Base-by-base conservation (phyloP, 2,797 vertebrate species). In the Yasuhikotakia modesta region DNA sequence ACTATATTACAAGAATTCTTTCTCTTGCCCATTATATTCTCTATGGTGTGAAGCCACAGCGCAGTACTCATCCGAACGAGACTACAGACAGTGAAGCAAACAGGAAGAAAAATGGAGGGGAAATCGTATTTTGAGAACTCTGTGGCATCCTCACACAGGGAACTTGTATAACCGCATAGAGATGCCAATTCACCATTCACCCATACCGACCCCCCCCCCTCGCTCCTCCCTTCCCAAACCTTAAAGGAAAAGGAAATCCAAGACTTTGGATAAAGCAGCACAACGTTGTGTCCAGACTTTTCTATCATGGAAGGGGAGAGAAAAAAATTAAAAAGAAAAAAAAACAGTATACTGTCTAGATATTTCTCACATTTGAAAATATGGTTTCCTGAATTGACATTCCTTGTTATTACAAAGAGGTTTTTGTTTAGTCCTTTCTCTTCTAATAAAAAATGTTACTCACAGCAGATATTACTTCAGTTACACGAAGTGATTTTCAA, bases 321-420 rank as follows among this genome's bases (percentile, higher is more conserved):
- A 50, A 57, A 19, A 61, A 55, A 27, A 52, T 73, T 73, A 84
- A 81, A 89, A 90, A 91, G 68, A n/a, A 80, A 78, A 67, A 70
- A 74, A 90, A 89, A 87, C 88, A 92, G 91, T 94, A 92, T 92
- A 91, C 87, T 91, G 92, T 94, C 92, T 93, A 92, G 92, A 91
- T 94, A 94, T 93, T 94, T 92, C 92, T 90, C 85, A 87, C 80
- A 84, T 80, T 78, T 84, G 88, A 91, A 90, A 91, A 91, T 92
- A 91, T 87, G 85, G 88, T 87, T 92, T 79, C 69, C 90, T 89
- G 91, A 92, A 92, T 92, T 89, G 88, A 86, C 88, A 88, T 89
- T 91, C 92, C 90, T 93, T 81, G 79, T 76, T 79, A 79, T 73
- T 76, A 66, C 57, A 78, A 68, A 72, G 79, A 35, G 21, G 5